Conservation (phyloP, 2,113 vertebrate species). For the Miniopterus natalensis region DNA sequence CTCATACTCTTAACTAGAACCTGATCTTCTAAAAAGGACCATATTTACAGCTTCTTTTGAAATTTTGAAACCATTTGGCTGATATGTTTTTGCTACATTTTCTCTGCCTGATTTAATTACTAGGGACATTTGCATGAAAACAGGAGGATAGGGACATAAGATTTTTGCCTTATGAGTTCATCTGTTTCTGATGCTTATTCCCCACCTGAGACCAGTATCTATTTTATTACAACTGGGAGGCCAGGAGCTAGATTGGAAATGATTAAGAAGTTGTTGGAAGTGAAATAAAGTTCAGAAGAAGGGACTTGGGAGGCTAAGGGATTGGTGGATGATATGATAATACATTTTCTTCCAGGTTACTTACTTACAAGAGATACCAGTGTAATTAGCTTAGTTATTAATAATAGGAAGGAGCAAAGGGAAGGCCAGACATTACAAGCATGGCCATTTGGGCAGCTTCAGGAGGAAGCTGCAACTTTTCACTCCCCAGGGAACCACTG, state of each 20-base stretch:
- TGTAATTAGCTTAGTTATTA: not conserved
- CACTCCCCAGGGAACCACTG: no score
- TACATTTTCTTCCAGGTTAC: slow-evolving; percentile 46
- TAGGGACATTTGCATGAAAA: slow-evolving; percentile 82
- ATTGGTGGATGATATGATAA: not conserved
- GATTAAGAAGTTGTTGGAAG: slow-evolving; percentile 33
- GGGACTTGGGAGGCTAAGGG: not conserved
- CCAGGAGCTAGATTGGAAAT: slow-evolving; percentile 47
- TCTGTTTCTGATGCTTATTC: slow-evolving; percentile 73
- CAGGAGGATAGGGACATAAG: slow-evolving; percentile 73
- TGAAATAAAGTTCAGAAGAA: slow-evolving; percentile 64
- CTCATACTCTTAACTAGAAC: slow-evolving; percentile 86
- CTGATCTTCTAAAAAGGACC: slow-evolving; percentile 85
- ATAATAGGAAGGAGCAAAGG: not conserved
- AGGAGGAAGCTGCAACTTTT: no score
- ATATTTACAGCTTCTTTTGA: slow-evolving; percentile 83
- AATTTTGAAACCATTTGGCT: slow-evolving; percentile 80
- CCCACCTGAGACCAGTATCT: slow-evolving; percentile 74
- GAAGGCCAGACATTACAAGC: not conserved
- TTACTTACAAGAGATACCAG: slow-evolving; percentile 6
- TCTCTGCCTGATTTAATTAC: slow-evolving; percentile 84
- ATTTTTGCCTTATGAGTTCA: slow-evolving; percentile 78
- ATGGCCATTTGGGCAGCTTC: no score
- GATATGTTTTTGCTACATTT: slow-evolving; percentile 82
- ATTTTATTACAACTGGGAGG: slow-evolving; percentile 61